Conservation (phyloP, 2,888 invertebrate genomes). For the Crematogaster levior region DNA sequence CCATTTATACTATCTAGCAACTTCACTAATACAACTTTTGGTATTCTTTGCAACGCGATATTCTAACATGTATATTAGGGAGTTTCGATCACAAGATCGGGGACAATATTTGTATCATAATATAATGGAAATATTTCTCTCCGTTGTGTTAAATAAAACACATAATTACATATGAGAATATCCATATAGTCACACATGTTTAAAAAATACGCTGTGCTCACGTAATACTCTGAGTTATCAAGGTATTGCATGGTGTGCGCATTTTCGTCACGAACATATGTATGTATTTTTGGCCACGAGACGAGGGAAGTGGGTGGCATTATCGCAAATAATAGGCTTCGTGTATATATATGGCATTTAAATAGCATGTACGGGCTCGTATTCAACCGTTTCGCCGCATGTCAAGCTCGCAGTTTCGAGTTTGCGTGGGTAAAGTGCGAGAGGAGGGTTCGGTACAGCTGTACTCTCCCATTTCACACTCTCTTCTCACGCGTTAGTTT, state of each 20-base stretch:
- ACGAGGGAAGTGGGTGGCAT: slow-evolving; percentile 23
- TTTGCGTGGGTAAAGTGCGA: slow-evolving; percentile 35
- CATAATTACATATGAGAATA: not conserved
- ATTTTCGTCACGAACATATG: slow-evolving; percentile 24
- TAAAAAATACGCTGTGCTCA: slow-evolving; percentile 1
- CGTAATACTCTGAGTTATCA: not conserved
- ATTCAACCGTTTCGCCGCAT: slow-evolving; percentile 38
- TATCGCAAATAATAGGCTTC: slow-evolving; percentile 55
- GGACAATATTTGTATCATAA: not conserved
- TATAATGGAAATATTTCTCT: not conserved
- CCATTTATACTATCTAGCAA: not conserved
- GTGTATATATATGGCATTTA: slow-evolving; percentile 35
- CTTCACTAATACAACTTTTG: not conserved
- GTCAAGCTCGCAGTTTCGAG: slow-evolving; percentile 42
- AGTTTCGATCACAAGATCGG: not conserved
- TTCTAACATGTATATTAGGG: not conserved
- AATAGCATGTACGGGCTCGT: slow-evolving; percentile 46
- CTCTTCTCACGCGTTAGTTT: not conserved
- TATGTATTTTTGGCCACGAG: slow-evolving; percentile 33
- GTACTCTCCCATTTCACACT: slow-evolving; percentile 33
- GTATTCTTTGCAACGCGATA: not conserved
- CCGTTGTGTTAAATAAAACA: not conserved
- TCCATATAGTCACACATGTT: not conserved
- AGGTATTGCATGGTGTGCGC: slow-evolving; percentile 11
- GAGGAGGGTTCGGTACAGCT: slow-evolving; percentile 38